Conservation (phyloP, 2,888 invertebrate species). For the Ethmia dodecea region DNA sequence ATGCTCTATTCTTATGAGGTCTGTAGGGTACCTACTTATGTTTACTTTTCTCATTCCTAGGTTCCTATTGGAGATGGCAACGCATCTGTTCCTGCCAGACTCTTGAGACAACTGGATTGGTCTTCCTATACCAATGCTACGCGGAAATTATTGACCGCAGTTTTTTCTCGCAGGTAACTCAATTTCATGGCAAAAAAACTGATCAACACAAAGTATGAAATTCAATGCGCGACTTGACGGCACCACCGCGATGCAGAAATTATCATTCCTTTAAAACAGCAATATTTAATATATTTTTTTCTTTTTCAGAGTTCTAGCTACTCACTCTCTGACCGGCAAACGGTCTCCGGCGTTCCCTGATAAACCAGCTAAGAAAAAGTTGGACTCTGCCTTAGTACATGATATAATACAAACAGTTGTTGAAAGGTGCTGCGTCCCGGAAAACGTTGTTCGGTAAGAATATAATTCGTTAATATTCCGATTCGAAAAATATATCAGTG, state of each 20-base stretch:
- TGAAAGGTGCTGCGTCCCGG: slow-evolving; percentile 41
- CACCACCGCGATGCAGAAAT: neutral
- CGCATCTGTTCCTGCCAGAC: slow-evolving; percentile 36
- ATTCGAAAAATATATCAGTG: no score
- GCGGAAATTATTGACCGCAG: slow-evolving; percentile 41
- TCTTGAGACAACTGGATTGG: slow-evolving; percentile 50
- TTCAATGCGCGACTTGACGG: neutral
- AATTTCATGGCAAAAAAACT: neutral
- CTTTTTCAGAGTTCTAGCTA: slow-evolving; percentile 52
- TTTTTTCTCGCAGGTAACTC: slow-evolving; percentile 41
- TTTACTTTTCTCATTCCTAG: no score
- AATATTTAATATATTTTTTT: neutral
- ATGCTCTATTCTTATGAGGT: no score
- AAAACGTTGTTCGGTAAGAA: slow-evolving; percentile 44
- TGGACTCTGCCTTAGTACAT: slow-evolving; percentile 62
- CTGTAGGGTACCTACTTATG: no score
- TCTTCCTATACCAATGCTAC: slow-evolving; percentile 48
- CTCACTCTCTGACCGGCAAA: slow-evolving; percentile 76
- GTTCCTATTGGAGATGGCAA: slow-evolving; percentile 51
- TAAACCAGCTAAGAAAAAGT: slow-evolving; percentile 49
- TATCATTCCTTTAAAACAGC: neutral
- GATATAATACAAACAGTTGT: slow-evolving; percentile 74
- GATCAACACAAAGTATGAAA: neutral
- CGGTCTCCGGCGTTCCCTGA: slow-evolving; percentile 70
- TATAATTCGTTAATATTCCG: neutral